Evolutionary conservation across 2,797 vertebrate genomes (phyloP).

Genomic region (Crocidura indochinensis): DNA sequence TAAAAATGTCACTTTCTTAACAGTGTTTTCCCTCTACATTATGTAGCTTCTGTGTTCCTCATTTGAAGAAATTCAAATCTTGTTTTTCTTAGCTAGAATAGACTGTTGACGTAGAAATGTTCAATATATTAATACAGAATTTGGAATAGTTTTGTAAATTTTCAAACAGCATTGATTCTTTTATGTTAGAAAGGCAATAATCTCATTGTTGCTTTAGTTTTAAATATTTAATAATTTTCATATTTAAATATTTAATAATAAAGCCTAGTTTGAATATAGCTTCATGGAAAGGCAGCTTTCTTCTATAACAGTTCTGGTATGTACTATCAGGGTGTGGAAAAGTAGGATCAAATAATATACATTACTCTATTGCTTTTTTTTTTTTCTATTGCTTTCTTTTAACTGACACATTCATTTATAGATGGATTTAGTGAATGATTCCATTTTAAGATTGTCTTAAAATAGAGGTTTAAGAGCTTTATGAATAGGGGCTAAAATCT

Average conservation of each 20-base stretch:
- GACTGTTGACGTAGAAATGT: not conserved
- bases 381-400: not conserved
- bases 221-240: not conserved
- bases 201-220: constrained; percentile 49
- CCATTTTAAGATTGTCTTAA: constrained; percentile 59
- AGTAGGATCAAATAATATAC: constrained; percentile 38
- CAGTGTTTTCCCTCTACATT: constrained; percentile 16
- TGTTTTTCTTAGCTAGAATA: not conserved
- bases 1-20: constrained; percentile 37
- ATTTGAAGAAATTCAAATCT: constrained; percentile 32
- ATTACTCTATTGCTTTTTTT: not conserved
- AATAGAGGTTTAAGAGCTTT: constrained; percentile 5
- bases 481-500: constrained; percentile 19
- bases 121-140: constrained; percentile 37
- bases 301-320: constrained; percentile 48
- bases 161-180: constrained; percentile 31
- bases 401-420: not conserved
- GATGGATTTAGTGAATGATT: constrained; percentile 5
- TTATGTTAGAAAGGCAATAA: constrained; percentile 23
- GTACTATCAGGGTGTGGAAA: constrained; percentile 25
- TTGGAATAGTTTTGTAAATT: constrained; percentile 44
- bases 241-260: constrained; percentile 19
- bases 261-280: constrained; percentile 29
- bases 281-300: constrained; percentile 31
- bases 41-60: constrained; percentile 13